These are phyloP conservation scores for Pipistrellus pipistrellus DNA, from an alignment of 2,797 vertebrate species.

Conservation along the genomic window DNA sequence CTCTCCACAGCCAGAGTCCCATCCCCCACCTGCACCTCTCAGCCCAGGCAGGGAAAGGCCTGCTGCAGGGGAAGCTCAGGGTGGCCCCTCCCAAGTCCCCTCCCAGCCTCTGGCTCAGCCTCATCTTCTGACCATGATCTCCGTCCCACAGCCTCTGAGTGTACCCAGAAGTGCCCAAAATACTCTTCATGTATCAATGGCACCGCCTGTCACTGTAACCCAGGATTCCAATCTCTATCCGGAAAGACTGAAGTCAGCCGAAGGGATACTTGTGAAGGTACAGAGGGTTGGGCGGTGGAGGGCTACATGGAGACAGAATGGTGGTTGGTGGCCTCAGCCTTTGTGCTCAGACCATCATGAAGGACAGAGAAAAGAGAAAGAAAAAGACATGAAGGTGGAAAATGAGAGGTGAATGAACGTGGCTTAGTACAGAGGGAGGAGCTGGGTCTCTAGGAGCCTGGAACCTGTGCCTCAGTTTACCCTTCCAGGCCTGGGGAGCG, in stretches of 20 bases:
- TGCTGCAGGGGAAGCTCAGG: not conserved
- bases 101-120: not conserved
- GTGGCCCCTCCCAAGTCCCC: rapidly evolving
- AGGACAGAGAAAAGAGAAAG: not conserved
- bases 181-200: not conserved
- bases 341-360: not conserved
- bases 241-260: rapidly evolving
- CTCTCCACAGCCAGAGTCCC: not conserved
- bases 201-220: not conserved
- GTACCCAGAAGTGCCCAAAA: rapidly evolving
- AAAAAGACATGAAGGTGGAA: not conserved
- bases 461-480: too few species aligned
- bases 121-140: not conserved
- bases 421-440: not conserved
- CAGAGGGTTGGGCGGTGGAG: not conserved
- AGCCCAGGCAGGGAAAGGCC: not conserved
- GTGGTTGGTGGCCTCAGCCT: not conserved
- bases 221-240: rapidly evolving
- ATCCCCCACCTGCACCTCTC: too few species aligned
- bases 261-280: rapidly evolving
- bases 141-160: not conserved
- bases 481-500: too few species aligned
- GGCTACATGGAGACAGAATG: not conserved
- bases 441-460: too few species aligned
- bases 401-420: not conserved